Evolutionary conservation across 2,888 invertebrate genomes (phyloP).

Genomic region (Didymodactylos carnosus): DNA sequence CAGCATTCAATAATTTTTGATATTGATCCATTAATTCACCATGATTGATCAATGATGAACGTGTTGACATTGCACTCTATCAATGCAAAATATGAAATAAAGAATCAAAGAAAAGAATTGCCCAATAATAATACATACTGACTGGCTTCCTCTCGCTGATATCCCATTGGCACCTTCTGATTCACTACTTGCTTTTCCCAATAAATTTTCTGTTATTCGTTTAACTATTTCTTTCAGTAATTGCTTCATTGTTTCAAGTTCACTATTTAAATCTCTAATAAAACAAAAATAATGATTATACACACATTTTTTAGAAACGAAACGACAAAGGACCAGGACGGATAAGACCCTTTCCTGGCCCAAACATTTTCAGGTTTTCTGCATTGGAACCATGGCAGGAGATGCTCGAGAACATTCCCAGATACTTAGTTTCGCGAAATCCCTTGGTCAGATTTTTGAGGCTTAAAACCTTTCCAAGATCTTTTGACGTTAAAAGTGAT

Average conservation of each 20-base stretch:
- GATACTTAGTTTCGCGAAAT: too few species aligned
- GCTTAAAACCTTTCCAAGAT: too few species aligned
- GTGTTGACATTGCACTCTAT: not conserved
- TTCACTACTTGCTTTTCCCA: not conserved
- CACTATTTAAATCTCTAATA: conserved; percentile 11
- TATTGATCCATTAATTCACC: not conserved
- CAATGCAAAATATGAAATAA: not conserved
- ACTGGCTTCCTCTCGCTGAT: not conserved
- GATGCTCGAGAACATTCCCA: too few species aligned
- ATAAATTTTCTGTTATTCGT: conserved; percentile 10
- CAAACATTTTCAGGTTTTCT: too few species aligned
- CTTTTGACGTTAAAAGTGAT: too few species aligned
- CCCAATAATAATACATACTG: not conserved
- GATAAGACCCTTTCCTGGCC: too few species aligned
- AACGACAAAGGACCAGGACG: too few species aligned
- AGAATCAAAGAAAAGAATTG: too few species aligned
- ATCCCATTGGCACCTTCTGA: not conserved
- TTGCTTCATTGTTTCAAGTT: conserved; percentile 9
- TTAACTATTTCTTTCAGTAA: conserved; percentile 8
- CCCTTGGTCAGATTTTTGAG: too few species aligned
- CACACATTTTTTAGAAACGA: too few species aligned
- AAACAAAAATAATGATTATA: not conserved
- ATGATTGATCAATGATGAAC: not conserved
- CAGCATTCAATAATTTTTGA: not conserved
- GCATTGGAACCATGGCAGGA: too few species aligned